Percentiles rank a stretch among this genome's conserved stretches.
Conservation (phyloP, 2,888 invertebrate genomes). For the Cybosia mesomella region DNA sequence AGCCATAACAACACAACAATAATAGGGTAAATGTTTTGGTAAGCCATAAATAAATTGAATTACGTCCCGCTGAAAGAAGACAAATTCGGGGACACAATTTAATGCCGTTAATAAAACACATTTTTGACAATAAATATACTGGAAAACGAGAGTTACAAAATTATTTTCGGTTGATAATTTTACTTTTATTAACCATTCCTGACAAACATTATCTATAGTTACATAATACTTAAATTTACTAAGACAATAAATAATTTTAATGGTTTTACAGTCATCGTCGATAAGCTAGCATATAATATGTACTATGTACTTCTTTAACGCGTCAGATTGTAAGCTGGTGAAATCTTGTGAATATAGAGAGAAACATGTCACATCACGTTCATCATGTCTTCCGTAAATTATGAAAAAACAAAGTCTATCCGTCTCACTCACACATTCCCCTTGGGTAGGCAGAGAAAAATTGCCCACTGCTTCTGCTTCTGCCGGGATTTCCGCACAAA, state of each 20-base stretch:
- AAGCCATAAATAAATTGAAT: constrained; percentile 84
- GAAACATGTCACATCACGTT: too few species aligned
- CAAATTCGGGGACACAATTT: constrained; percentile 72
- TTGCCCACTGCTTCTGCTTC: too few species aligned
- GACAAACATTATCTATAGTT: background rate
- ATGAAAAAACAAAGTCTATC: too few species aligned
- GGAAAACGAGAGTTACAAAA: constrained; percentile 32
- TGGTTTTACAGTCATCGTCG: background rate
- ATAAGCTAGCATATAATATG: too few species aligned
- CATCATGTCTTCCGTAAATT: too few species aligned
- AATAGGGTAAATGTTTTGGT: constrained; percentile 87
- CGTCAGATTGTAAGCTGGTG: too few species aligned
- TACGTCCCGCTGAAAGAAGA: constrained; percentile 73
- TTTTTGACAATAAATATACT: constrained; percentile 40
- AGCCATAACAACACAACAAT: constrained; percentile 84
- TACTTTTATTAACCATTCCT: constrained; percentile 12
- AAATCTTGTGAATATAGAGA: too few species aligned
- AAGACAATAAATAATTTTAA: background rate
- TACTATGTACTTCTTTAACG: too few species aligned
- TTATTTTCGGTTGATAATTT: constrained; percentile 24
- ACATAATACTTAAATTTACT: background rate
- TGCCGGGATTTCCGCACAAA: too few species aligned
- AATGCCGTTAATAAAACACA: constrained; percentile 53
- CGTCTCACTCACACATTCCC: too few species aligned
- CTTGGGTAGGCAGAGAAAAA: too few species aligned